These are phyloP conservation scores for Pipa parva DNA, from an alignment of 2,113 vertebrate species.

Conservation along the genomic window DNA sequence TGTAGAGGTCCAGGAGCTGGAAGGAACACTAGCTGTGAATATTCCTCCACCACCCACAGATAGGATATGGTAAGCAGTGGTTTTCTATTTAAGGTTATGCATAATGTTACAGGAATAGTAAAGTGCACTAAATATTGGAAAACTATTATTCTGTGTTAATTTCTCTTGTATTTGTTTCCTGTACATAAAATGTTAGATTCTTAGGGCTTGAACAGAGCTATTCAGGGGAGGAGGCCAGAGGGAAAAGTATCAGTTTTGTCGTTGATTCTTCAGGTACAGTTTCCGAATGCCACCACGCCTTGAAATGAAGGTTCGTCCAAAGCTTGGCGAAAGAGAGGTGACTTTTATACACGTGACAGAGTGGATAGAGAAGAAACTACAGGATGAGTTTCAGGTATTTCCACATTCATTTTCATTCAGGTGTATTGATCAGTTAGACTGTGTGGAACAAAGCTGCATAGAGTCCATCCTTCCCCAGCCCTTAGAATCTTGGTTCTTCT, in stretches of 20 bases:
- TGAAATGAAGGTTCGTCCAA: constrained; percentile 75
- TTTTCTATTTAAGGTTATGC: too few relatives aligned
- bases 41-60: constrained; percentile 79
- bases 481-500: background rate
- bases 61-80: constrained; percentile 74
- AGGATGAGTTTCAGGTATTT: constrained; percentile 82
- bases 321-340: constrained; percentile 80
- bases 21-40: constrained; percentile 73
- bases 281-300: constrained; percentile 76
- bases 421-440: too few relatives aligned
- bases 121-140: too few relatives aligned
- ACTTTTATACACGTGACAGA: constrained; percentile 79
- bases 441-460: background rate
- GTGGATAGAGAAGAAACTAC: constrained; percentile 83
- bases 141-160: too few relatives aligned
- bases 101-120: too few relatives aligned
- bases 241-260: background rate
- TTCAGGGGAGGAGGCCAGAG: too few relatives aligned
- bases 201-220: too few relatives aligned
- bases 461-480: background rate
- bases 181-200: too few relatives aligned
- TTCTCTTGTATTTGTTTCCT: too few relatives aligned
- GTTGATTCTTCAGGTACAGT: constrained; percentile 69
- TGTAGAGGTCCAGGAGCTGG: constrained; percentile 79
- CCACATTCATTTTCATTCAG: too few relatives aligned